Evolutionary conservation across 2,797 vertebrate species (phyloP), one percentile per base, ranked within the genome.

Genomic region (Siniperca scherzeri): DNA sequence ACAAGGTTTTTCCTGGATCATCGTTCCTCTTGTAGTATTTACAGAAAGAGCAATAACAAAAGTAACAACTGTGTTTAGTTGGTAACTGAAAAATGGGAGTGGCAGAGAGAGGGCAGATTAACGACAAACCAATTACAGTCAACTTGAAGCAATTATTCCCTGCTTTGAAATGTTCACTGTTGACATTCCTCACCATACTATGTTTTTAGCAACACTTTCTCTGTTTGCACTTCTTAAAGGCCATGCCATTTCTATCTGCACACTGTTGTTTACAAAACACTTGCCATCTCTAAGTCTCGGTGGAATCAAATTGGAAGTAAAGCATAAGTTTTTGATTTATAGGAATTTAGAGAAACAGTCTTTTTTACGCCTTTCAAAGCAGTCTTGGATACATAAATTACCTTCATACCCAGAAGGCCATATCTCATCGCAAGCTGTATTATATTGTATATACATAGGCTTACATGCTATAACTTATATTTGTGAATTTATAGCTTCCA

Each of bases 201-300:
- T 91, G 88, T 88, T 93, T 92, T 93, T 64, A 89, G 88, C 86
- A 83, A 69, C 90, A 88, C 90, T 86, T 88, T 93, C 74, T 82
- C 70, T 86, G 86, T 88, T 80, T 89, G 77, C 70, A 48, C 67
- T 85, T 50, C 65, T 70, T 56, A 74, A 72, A 90, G 82, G 80
- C 78, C 44, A 4, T 42, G 73, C 77, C 77, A 36, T 80, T 82
- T 87, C 70, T 82, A 57, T 84, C 87, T 88, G 82, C 80, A 76
- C 73, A 53, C 67, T 16, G 22, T 12, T 83, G 86, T 90, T 89
- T 87, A 80, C 87, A 66, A 88, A 92, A 89, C 89, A 83, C 73
- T 69, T 14, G 14, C 70, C 62, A 53, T 86, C 67, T 84, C 42
- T 40, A 64, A 83, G 74, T 64, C 38, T 48, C 3, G 13, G 30